Evolutionary conservation across 1,140 invertebrate species (phyloP), one percentile per base, ranked within the genome.

Genomic region (Cotesia typhae): DNA sequence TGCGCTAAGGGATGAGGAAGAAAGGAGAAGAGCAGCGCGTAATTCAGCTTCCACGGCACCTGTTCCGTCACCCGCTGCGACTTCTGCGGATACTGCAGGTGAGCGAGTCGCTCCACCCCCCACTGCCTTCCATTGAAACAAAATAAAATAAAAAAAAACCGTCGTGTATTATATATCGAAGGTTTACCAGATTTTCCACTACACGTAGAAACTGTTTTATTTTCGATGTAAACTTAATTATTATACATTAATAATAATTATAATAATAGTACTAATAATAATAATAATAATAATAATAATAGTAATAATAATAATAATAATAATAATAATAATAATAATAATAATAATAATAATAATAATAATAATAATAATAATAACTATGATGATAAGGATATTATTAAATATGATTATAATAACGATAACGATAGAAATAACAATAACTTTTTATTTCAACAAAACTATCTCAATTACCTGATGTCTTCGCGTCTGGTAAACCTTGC

Each of bases 11-110:
- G 89, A 90, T 75, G 85, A 86, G 77, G 88, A 89, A 73, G 89
- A 90, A 75, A 85, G 89, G 81, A 77, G 89, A 90, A 83, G 82
- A 87, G 80, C 85, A 81, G 78, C 84, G 79, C 71, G 89, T 88
- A 83, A 85, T 86, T 83, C 89, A 83, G 78, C 88, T 79, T 75
- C 87, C 76, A 79, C 81, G 77, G 81, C 84, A 84, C 61, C 87
- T 84, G 81, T 81, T 78, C 78, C 82, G 64, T 78, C 83, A 66
- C 80, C 83, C 76, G 81, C 84, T 75, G 82, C 84, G 82, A 80
- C 84, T 80, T 84, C 83, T 71, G 81, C 82, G 71, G 84, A 85
- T 82, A 83, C 83, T 82, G 84, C 84, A 85, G 84, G 84, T 86
- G 83, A 86, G 84, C 84, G 84, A 85, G 83, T 85, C 84, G 84